Base-by-base conservation (phyloP, 30 jellyfish, hydroid and myxozoan genomes). In the Chrysaora quinquecirrha region DNA sequence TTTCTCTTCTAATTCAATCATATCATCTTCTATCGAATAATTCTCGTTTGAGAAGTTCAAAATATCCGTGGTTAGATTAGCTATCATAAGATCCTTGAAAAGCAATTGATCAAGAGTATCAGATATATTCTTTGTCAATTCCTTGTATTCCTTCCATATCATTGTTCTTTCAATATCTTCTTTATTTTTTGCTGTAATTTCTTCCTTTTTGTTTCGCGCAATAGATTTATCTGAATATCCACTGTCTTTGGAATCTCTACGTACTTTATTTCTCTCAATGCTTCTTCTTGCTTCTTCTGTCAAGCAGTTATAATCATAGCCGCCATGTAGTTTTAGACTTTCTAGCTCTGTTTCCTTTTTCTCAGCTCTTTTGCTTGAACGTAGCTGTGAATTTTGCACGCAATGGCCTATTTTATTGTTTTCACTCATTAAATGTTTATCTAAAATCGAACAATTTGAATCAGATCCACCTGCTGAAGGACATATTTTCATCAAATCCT, bases 11-110 rank as follows among this genome's bases (percentile, higher is more conserved):
- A 68, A 4, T 1, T 82, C 92, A 19, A 68, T 33, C 48, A 82
- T 25, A 10, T 82, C 92, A 11, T 82, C 92, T 34, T 82, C 92
- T 16, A 82, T 47, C 16, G 85, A 11, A 49, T 48, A 80, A 32
- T 80, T 43, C 30, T 68, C 75, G 72, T 56, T 28, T 29, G 92
- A 68, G 63, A 70, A 82, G 22, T 82, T 70, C 38, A 82, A 30
- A 19, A 82, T 82, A 33, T 82, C 92, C 3, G 76, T 78, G 12
- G 85, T 82, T 63, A 82, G 46, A 34, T 69, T 58, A 1, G 85
- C 92, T 22, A 82, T 66, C 92, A 82, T 49, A 46, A 82, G 54
- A 32, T 82, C 92, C 19, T 70, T 82, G 72, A 68, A 82, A 1
- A 82, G 64, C 23, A 82, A 24, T 35, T 70, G 85, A 58, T 82